Percentiles rank a stretch among this genome's conserved stretches.
These are phyloP conservation scores for Thaleichthys pacificus DNA, from an alignment of 2,797 vertebrate genomes.

Conservation along the genomic window DNA sequence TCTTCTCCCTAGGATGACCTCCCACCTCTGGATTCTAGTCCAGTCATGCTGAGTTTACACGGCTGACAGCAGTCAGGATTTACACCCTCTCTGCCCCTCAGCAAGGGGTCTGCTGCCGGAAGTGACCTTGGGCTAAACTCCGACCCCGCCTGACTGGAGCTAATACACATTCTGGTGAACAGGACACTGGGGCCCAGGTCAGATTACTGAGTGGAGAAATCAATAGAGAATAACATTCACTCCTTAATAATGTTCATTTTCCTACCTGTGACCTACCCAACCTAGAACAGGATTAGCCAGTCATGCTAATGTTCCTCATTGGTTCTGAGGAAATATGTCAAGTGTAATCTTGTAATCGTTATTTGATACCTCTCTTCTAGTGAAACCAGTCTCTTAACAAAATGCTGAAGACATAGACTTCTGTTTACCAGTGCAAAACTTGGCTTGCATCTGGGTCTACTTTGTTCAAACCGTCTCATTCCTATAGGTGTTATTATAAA, in stretches of 20 bases:
- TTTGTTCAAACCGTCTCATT: background rate
- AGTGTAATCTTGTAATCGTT: background rate
- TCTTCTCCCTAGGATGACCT: constrained; percentile 2
- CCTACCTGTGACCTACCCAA: constrained; percentile 25
- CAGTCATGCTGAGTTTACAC: constrained; percentile 25
- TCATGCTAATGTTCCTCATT: background rate
- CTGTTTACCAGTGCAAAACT: constrained; percentile 2
- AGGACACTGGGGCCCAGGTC: background rate
- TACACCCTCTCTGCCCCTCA: constrained; percentile 22
- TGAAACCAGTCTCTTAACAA: background rate
- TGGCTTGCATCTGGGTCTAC: background rate
- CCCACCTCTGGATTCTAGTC: constrained; percentile 16
- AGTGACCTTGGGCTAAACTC: constrained; percentile 2
- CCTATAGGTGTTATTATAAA: background rate
- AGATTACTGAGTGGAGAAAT: background rate
- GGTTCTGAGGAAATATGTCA: background rate
- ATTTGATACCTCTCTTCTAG: background rate
- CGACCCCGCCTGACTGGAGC: constrained; percentile 1
- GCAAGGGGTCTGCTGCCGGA: constrained; percentile 13
- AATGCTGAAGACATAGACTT: background rate
- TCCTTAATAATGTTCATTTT: constrained; percentile 3
- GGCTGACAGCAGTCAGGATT: constrained; percentile 19
- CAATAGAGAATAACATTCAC: background rate
- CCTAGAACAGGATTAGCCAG: constrained; percentile 33
- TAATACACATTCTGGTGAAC: constrained; percentile 2